Evolutionary conservation across 2,797 vertebrate genomes (phyloP).

Genomic region (Amphiprion clarkii): DNA sequence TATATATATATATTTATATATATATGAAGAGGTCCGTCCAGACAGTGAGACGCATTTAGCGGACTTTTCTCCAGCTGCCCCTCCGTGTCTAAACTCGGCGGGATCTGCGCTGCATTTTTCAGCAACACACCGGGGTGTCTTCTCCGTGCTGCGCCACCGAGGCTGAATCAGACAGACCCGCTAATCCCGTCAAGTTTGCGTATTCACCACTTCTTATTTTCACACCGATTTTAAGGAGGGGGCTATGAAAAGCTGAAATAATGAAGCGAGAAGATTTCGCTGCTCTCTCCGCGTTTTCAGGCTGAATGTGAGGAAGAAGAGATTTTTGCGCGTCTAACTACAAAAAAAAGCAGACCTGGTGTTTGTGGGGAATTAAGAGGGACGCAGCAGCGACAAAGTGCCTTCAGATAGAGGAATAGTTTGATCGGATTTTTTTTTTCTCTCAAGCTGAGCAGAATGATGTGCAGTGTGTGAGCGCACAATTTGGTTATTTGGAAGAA

Average conservation of each 20-base stretch:
- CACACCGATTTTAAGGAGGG: background rate
- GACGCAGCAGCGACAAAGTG: slow-evolving; percentile 39
- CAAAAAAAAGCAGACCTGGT: slow-evolving; percentile 1
- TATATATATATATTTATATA: background rate
- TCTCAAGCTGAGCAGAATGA: slow-evolving; percentile 1
- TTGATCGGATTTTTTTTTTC: slow-evolving; percentile 3
- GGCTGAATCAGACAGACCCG: slow-evolving; percentile 42
- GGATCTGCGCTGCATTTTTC: slow-evolving; percentile 71
- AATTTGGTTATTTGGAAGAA: slow-evolving; percentile 6
- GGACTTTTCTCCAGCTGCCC: slow-evolving; percentile 71
- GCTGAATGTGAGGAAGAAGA: slow-evolving; percentile 9
- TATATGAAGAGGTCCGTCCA: slow-evolving; percentile 25
- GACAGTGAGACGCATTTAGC: slow-evolving; percentile 57
- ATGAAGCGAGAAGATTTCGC: background rate
- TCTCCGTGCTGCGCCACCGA: slow-evolving; percentile 56
- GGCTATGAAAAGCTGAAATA: background rate
- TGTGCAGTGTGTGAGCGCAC: slow-evolving; percentile 16
- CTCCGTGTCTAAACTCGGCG: slow-evolving; percentile 68
- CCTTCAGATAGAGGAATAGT: slow-evolving; percentile 20
- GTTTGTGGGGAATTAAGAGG: slow-evolving; percentile 3
- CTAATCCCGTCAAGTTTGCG: slow-evolving; percentile 69
- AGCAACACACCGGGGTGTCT: slow-evolving; percentile 74
- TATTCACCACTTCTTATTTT: slow-evolving; percentile 48
- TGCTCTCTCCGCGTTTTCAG: slow-evolving; percentile 18
- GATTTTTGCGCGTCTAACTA: slow-evolving; percentile 16